These are phyloP conservation scores for Catamblyrhynchus diadema DNA, from an alignment of 2,797 vertebrate species.

Conservation along the genomic window DNA sequence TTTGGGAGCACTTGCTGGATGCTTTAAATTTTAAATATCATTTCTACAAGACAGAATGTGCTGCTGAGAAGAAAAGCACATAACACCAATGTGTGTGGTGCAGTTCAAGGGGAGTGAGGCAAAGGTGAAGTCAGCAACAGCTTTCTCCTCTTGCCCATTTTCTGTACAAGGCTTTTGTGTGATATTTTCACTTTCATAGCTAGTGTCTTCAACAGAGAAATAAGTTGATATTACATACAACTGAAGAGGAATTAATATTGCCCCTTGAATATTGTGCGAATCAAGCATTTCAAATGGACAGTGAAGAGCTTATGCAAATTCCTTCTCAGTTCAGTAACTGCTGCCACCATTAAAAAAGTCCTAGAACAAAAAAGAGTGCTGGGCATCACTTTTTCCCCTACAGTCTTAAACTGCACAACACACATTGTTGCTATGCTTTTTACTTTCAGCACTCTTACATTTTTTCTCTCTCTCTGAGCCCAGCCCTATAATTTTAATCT, in stretches of 20 bases:
- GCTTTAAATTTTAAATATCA: neutral
- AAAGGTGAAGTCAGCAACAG: neutral
- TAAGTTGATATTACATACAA: neutral
- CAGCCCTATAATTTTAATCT: neutral
- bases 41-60: neutral
- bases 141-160: neutral
- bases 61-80: neutral
- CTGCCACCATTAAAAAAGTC: neutral
- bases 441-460: neutral
- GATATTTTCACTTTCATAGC: neutral
- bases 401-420: neutral
- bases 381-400: neutral
- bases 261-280: rapidly evolving
- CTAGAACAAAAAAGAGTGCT: neutral
- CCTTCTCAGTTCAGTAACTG: neutral
- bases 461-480: neutral
- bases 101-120: neutral
- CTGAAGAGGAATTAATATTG: neutral
- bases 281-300: neutral
- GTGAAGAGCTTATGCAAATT: neutral
- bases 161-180: neutral
- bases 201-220: neutral
- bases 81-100: neutral
- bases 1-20: neutral
- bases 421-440: neutral